A percentile compares a stretch with the other conserved stretches of the same genome.
Evolutionary conservation across 2,113 vertebrate species (phyloP).

Genomic region (Grallaria varia): DNA sequence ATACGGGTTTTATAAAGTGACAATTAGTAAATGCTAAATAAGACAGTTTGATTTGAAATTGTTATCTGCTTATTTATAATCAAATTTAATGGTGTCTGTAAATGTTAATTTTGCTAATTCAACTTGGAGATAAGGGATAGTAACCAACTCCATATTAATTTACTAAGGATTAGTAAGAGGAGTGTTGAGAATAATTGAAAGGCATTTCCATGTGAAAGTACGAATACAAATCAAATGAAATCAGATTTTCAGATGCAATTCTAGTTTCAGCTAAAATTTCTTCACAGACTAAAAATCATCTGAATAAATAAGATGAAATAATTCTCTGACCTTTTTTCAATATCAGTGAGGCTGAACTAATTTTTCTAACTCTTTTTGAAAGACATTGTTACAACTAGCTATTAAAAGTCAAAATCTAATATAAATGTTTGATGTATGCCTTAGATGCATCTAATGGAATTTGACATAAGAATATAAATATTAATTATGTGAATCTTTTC

Average conservation of each 20-base stretch:
- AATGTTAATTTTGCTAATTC: constrained; percentile 63
- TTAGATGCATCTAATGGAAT: not conserved
- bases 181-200: constrained; percentile 11
- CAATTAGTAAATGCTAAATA: constrained; percentile 57
- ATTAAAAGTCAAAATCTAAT: not conserved
- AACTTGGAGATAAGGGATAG: not conserved
- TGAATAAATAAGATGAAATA: not conserved
- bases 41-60: constrained; percentile 44
- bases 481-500: not conserved
- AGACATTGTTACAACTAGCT: not conserved
- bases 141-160: constrained; percentile 26
- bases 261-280: not conserved
- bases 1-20: constrained; percentile 27
- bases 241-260: not conserved
- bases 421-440: not conserved
- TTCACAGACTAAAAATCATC: not conserved
- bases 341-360: not conserved
- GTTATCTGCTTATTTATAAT: constrained; percentile 47
- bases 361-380: not conserved
- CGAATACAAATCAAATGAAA: not conserved
- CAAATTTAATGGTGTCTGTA: constrained; percentile 37
- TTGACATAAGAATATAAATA: not conserved
- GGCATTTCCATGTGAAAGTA: not conserved
- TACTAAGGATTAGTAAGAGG: constrained; percentile 12
- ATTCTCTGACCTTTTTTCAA: not conserved